Evolutionary conservation across 2,888 invertebrate species (phyloP).

Genomic region (Tiliacea aurago): DNA sequence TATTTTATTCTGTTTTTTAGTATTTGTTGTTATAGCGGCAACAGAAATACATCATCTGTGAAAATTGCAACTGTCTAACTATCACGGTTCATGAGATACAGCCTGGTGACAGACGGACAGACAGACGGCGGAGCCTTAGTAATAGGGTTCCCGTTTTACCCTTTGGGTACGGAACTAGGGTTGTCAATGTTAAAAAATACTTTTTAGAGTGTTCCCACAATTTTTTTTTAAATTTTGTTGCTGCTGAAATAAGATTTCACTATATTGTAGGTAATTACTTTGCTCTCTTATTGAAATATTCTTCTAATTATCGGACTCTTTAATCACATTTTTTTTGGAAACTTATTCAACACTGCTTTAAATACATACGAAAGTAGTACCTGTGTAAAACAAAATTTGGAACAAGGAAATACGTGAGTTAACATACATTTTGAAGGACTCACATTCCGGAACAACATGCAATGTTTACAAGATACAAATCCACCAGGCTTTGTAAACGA

Average conservation of each 20-base stretch:
- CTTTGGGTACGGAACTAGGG: too few species aligned
- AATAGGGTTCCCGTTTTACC: too few species aligned
- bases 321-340: background rate
- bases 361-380: background rate
- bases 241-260: background rate
- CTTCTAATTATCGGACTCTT: background rate
- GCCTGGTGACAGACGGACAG: too few species aligned
- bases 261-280: background rate
- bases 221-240: background rate
- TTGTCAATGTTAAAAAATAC: background rate
- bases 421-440: slow-evolving; percentile 13
- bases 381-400: background rate
- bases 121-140: too few species aligned
- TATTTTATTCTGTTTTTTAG: too few species aligned
- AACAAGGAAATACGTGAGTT: slow-evolving; percentile 12
- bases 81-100: too few species aligned
- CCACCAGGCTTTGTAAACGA: slow-evolving; percentile 39
- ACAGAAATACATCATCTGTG: too few species aligned
- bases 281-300: background rate
- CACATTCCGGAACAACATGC: slow-evolving; percentile 22
- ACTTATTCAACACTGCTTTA: background rate
- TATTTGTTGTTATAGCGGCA: too few species aligned
- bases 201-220: background rate
- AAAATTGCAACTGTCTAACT: too few species aligned
- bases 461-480: slow-evolving; percentile 43